Evolutionary conservation across 2,888 invertebrate genomes (phyloP).

Genomic region (Volucella zonaria): DNA sequence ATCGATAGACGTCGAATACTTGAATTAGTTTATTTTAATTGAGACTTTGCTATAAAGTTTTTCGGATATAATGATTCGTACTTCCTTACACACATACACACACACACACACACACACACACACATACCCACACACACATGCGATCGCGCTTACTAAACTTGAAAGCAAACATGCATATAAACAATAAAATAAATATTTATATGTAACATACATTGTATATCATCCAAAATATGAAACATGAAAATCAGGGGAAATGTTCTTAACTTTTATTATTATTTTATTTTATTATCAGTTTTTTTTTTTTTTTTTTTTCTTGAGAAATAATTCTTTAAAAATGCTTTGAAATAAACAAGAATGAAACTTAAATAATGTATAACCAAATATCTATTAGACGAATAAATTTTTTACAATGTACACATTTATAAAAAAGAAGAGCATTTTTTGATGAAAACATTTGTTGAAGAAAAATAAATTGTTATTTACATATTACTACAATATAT

Average conservation of each 20-base stretch:
- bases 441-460: slow-evolving; percentile 63
- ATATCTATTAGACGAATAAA: slow-evolving; percentile 50
- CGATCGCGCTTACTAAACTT: slow-evolving; percentile 9
- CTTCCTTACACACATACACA: not conserved
- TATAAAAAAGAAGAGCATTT: slow-evolving; percentile 41
- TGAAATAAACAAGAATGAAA: slow-evolving; percentile 27
- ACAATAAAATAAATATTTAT: slow-evolving; percentile 4
- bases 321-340: slow-evolving; percentile 55
- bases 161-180: not conserved
- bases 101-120: slow-evolving; percentile 5
- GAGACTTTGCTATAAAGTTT: not conserved
- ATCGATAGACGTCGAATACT: not conserved
- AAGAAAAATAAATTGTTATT: slow-evolving; percentile 34
- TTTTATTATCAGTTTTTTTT: slow-evolving; percentile 15
- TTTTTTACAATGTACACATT: slow-evolving; percentile 36
- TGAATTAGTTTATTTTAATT: not conserved
- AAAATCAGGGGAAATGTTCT: slow-evolving; percentile 60
- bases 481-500: slow-evolving; percentile 1
- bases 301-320: slow-evolving; percentile 33
- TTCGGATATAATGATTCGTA: not conserved
- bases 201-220: slow-evolving; percentile 1
- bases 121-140: slow-evolving; percentile 7
- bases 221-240: slow-evolving; percentile 45
- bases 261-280: not conserved
- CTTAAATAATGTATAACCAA: slow-evolving; percentile 60